Conservation (phyloP, 2,113 vertebrate species). For the Xiphophorus maculatus region DNA sequence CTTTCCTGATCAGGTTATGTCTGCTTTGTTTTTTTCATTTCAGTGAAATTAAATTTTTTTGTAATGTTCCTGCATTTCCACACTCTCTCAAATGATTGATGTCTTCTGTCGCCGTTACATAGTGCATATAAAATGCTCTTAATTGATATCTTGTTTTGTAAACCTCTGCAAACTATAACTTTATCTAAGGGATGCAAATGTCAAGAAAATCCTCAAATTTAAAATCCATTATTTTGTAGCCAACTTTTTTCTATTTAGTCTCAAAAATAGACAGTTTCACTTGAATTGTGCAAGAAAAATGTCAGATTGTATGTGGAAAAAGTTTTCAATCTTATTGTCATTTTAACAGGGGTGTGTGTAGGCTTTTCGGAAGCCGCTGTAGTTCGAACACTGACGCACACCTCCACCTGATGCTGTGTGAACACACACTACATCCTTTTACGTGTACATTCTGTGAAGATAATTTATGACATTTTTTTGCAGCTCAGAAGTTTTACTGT, state of each 20-base stretch:
- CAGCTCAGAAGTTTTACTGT: slow-evolving; percentile 73
- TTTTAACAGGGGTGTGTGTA: neutral
- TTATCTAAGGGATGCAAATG: neutral
- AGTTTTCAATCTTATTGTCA: neutral
- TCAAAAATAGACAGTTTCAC: neutral
- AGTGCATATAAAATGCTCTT: neutral
- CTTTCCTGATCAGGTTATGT: neutral
- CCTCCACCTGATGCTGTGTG: slow-evolving; percentile 9
- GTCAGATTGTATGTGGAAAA: neutral
- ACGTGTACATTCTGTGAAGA: slow-evolving; percentile 76
- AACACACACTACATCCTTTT: slow-evolving; percentile 37
- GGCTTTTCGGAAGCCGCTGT: slow-evolving; percentile 5
- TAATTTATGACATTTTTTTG: slow-evolving; percentile 77
- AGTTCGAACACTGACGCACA: neutral
- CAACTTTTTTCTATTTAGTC: neutral
- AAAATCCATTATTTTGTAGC: too few species aligned
- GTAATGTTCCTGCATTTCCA: neutral
- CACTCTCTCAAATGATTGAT: too few species aligned
- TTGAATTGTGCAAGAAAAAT: neutral
- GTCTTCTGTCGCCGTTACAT: too few species aligned
- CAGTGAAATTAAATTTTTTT: neutral
- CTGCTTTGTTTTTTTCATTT: neutral
- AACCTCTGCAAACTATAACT: neutral
- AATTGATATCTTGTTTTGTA: neutral
- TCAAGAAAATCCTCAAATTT: neutral